phyloP scores from a whole-genome alignment of 2,797 vertebrate genomes.

The Alosa sapidissima region DNA sequence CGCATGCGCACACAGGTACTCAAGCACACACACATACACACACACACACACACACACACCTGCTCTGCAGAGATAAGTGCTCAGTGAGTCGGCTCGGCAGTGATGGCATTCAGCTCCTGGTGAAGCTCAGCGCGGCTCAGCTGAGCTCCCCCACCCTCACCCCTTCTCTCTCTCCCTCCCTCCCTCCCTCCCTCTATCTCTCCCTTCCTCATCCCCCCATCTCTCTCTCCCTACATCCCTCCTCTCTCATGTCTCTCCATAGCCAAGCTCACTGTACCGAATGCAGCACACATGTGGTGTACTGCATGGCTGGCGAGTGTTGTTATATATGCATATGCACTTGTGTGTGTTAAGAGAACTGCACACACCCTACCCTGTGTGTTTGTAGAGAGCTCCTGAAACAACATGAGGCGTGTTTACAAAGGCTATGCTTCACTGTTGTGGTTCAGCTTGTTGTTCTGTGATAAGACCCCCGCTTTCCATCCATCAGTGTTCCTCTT shows the following conservation, averaged over 20 bases:
- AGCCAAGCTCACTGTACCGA: neutral
- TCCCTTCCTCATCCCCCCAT: neutral
- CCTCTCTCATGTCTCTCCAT: neutral
- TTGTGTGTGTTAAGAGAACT: neutral
- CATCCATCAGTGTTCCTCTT: neutral
- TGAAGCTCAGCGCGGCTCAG: neutral
- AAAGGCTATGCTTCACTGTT: neutral
- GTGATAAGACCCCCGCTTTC: slow-evolving; percentile 30
- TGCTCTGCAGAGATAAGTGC: slow-evolving; percentile 23
- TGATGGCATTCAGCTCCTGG: slow-evolving; percentile 18
- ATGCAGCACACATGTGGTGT: neutral
- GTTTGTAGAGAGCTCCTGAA: neutral
- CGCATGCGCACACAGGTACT: neutral
- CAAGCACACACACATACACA: neutral
- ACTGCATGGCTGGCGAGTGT: neutral
- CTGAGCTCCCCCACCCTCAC: neutral
- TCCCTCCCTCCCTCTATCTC: neutral
- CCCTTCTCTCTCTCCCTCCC: neutral
- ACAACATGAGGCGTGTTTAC: neutral
- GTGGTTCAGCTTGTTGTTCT: slow-evolving; percentile 2
- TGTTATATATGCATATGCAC: neutral
- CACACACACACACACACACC: slow-evolving; percentile 17
- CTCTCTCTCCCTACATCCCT: neutral
- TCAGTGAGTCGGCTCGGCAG: neutral
- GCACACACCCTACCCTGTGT: neutral